Base-by-base conservation (phyloP, 1,140 invertebrate species). In the Grapholita molesta region DNA sequence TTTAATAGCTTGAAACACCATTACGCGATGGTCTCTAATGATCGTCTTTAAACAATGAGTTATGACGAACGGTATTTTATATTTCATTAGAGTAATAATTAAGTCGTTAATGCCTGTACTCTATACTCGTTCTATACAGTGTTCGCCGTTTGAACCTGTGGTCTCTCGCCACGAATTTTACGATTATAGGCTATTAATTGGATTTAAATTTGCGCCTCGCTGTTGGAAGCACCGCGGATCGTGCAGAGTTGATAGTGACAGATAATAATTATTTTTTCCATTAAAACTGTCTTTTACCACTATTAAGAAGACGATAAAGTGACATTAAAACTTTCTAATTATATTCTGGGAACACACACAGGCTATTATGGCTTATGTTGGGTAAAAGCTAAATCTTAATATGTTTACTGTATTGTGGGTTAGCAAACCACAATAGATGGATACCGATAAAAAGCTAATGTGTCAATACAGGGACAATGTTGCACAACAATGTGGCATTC, bases 381-480 rank as follows among this genome's bases (percentile, higher is more conserved):
- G 24, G 12, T 18, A 33, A 18, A 28, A n/a, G 24, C n/a, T 25
- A 28, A 25, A 64, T 32, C 38, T 6, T 25, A 48, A 55, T 70
- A 24, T 52, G 66, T 61, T 73, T 33, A 66, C 66, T 69, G 55
- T 71, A 67, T n/a, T 69, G 70, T 71, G 53, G 52, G 33, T 42
- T n/a, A n/a, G n/a, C n/a, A n/a, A 69, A 21, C 64, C 32, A 66
- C 83, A 88, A 85, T 68, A 71, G 69, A 0, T 38, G 35, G 66
- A 66, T 70, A 64, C 72, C 78, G 84, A 73, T 89, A 86, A 89
- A 85, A 88, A 81, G 82, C 80, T 84, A 83, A 85, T 82, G 83
- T 84, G 83, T 86, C 86, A 85, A 86, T 86, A 77, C 12, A 11
- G 78, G 80, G 77, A 73, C 74, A 70, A 75, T 85, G 78, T 90